A percentile compares a stretch with the other conserved stretches of the same genome.
Conservation (phyloP, 2,888 invertebrate genomes). For the Lamproptera curius region DNA sequence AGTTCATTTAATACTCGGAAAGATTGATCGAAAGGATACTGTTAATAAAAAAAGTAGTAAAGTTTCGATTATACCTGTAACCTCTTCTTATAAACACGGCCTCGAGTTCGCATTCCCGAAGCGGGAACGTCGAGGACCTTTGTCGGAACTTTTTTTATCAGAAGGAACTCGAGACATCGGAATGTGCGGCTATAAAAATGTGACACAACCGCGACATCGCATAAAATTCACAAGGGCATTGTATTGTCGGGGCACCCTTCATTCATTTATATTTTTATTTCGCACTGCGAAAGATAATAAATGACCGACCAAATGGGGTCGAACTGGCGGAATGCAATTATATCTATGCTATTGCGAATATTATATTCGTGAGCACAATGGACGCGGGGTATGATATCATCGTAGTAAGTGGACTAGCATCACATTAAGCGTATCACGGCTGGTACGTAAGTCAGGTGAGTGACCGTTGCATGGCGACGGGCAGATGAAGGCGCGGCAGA, state of each 20-base stretch:
- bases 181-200: constrained; percentile 18
- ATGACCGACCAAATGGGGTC: constrained; percentile 11
- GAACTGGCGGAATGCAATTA: constrained; percentile 17
- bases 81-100: neutral
- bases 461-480: constrained; percentile 29
- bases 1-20: neutral
- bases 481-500: constrained; percentile 20
- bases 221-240: constrained; percentile 15
- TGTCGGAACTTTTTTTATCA: constrained; percentile 17
- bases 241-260: neutral
- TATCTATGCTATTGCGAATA: constrained; percentile 12
- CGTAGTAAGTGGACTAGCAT: constrained; percentile 18
- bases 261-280: constrained; percentile 14
- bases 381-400: constrained; percentile 20
- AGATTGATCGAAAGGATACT: neutral
- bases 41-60: neutral
- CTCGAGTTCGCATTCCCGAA: constrained; percentile 9
- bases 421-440: constrained; percentile 16
- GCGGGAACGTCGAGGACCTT: constrained; percentile 10
- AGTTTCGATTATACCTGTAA: neutral
- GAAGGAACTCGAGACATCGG: constrained; percentile 14
- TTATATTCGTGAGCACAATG: constrained; percentile 14
- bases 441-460: constrained; percentile 28
- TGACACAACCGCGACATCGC: constrained; percentile 18
- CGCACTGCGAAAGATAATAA: constrained; percentile 9